Conservation (phyloP, 2,888 invertebrate species). For the Rhogogaster chlorosoma region DNA sequence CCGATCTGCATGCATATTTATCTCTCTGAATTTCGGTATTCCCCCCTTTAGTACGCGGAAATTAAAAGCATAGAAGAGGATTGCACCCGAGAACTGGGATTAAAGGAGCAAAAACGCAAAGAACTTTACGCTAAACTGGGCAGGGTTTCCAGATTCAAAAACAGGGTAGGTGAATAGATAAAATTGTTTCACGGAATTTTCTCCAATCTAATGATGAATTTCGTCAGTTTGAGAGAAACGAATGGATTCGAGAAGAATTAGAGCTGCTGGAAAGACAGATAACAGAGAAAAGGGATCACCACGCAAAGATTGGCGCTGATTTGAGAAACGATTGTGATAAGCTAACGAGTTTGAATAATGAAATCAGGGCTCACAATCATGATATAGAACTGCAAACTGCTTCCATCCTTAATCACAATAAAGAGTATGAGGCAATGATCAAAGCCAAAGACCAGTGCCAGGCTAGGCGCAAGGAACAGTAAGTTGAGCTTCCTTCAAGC, state of each 20-base stretch:
- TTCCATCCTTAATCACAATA: constrained; percentile 97
- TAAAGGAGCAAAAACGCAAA: constrained; percentile 97
- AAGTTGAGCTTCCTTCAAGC: constrained; percentile 71
- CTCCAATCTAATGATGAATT: not conserved
- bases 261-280: constrained; percentile 95
- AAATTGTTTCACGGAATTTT: not conserved
- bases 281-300: constrained; percentile 96
- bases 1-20: not conserved
- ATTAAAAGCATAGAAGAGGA: constrained; percentile 96
- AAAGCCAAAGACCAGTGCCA: constrained; percentile 96
- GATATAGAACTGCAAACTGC: constrained; percentile 94
- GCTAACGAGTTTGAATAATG: constrained; percentile 83
- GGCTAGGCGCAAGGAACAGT: constrained; percentile 90
- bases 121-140: constrained; percentile 99
- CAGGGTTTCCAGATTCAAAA: constrained; percentile 96
- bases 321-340: constrained; percentile 91
- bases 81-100: constrained; percentile 90
- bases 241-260: constrained; percentile 97
- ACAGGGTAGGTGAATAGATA: constrained; percentile 75
- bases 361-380: constrained; percentile 83
- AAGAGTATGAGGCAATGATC: constrained; percentile 96
- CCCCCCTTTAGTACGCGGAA: constrained; percentile 87
- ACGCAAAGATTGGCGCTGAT: constrained; percentile 92
- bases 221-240: constrained; percentile 92
- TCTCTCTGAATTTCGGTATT: not conserved